These are phyloP conservation scores for Eumerus sabulonum DNA, from an alignment of 2,888 invertebrate species.

Conservation along the genomic window DNA sequence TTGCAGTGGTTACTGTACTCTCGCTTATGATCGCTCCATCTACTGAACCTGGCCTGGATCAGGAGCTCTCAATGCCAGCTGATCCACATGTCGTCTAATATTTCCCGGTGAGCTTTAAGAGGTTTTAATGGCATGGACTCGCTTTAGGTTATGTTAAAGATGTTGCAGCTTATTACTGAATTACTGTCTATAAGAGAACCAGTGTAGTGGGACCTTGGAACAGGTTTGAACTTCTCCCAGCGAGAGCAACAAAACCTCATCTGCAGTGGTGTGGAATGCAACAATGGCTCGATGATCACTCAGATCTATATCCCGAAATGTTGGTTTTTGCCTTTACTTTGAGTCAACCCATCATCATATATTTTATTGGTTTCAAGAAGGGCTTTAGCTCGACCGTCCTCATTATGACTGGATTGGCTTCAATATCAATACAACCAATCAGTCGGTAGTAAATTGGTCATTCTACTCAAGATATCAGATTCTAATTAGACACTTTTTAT, in stretches of 20 bases:
- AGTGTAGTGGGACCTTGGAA: constrained; percentile 93
- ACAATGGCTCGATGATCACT: constrained; percentile 84
- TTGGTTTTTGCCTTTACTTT: constrained; percentile 76
- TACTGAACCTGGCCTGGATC: constrained; percentile 92
- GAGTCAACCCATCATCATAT: too few relatives aligned
- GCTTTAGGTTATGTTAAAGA: neutral
- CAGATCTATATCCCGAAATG: constrained; percentile 85
- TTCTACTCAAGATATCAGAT: too few relatives aligned
- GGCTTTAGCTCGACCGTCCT: constrained; percentile 86
- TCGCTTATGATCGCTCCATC: constrained; percentile 87
- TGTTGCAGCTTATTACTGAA: constrained; percentile 83
- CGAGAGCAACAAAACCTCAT: constrained; percentile 85
- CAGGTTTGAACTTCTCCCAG: constrained; percentile 87
- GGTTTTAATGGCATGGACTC: neutral
- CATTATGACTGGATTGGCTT: constrained; percentile 96
- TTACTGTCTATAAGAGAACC: constrained; percentile 93
- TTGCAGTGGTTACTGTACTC: constrained; percentile 84
- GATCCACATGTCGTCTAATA: constrained; percentile 95
- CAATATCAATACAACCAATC: constrained; percentile 80
- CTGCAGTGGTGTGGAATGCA: constrained; percentile 86
- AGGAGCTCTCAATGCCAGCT: constrained; percentile 92
- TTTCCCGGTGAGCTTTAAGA: constrained; percentile 82
- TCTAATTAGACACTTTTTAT: too few relatives aligned
- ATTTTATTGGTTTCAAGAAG: too few relatives aligned
- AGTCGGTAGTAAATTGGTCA: constrained; percentile 75